Evolutionary conservation across 1,140 invertebrate species (phyloP).

Genomic region (Elymnias hypermnestra): DNA sequence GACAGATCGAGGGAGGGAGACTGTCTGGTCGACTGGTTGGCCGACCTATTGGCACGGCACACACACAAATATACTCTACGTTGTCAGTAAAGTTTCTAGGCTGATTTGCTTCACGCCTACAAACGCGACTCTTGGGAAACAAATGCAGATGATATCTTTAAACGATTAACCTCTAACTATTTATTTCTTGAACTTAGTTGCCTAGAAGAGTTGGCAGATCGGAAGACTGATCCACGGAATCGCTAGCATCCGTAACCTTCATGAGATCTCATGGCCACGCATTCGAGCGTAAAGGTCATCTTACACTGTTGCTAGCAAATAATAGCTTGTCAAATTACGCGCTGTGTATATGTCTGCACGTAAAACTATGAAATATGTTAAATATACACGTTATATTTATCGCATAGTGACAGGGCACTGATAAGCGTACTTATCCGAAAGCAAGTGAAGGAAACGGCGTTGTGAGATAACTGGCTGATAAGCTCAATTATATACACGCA

Average conservation of each 20-base stretch:
- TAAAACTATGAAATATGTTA: too few relatives aligned
- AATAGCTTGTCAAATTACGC: conserved; percentile 38
- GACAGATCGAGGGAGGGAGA: conserved; percentile 64
- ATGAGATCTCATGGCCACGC: conserved; percentile 61
- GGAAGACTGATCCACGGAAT: conserved; percentile 13
- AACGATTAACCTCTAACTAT: not conserved
- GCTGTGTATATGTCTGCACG: too few relatives aligned
- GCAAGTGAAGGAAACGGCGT: conserved; percentile 16
- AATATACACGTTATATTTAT: too few relatives aligned
- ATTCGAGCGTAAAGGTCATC: conserved; percentile 61
- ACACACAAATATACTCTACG: conserved; percentile 51
- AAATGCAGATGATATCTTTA: conserved; percentile 14
- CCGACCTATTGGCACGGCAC: conserved; percentile 67
- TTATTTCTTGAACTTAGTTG: not conserved
- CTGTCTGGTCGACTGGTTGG: conserved; percentile 70
- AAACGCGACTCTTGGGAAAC: conserved; percentile 13
- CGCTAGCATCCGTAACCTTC: conserved; percentile 54
- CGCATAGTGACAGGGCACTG: conserved; percentile 10
- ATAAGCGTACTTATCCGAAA: conserved; percentile 16
- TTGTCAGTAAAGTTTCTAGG: conserved; percentile 55
- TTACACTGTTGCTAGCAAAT: conserved; percentile 32
- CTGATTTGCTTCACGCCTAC: conserved; percentile 46
- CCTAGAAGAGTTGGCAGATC: not conserved
- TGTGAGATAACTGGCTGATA: conserved; percentile 19
- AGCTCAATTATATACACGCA: conserved; percentile 14